Percentiles rank a stretch among this genome's conserved stretches.
Evolutionary conservation across 2,113 vertebrate species (phyloP).

Genomic region (Hypanus sabinus): DNA sequence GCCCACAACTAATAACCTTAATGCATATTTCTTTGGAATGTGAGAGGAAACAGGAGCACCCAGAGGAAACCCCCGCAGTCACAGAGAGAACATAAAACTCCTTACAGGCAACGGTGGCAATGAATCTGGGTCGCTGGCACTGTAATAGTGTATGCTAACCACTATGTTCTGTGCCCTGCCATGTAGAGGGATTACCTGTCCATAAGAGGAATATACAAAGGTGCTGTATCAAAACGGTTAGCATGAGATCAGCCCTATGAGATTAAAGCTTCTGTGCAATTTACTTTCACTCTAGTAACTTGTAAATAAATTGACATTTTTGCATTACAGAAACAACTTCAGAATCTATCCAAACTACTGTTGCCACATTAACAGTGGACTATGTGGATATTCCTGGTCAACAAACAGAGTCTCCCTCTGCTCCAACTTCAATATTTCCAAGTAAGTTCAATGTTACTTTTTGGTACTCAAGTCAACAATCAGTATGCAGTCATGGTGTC

Average conservation of each 20-base stretch:
- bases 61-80: no score
- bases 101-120: no score
- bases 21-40: no score
- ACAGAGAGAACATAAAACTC: no score
- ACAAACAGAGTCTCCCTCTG: background rate
- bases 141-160: background rate
- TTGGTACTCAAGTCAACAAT: background rate
- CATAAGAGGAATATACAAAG: background rate
- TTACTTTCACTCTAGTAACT: background rate
- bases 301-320: background rate
- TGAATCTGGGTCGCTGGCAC: no score
- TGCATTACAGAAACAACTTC: background rate
- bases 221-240: background rate
- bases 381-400: background rate
- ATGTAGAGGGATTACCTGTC: background rate
- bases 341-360: background rate
- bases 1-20: no score
- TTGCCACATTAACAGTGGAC: background rate
- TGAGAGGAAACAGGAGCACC: no score
- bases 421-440: background rate
- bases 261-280: background rate
- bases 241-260: background rate
- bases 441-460: conserved; percentile 1
- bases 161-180: no score
- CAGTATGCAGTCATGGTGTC: background rate